Percentiles rank a stretch among this genome's conserved stretches.
phyloP scores from a whole-genome alignment of 2,113 vertebrate species.

The Myotis yumanensis region DNA sequence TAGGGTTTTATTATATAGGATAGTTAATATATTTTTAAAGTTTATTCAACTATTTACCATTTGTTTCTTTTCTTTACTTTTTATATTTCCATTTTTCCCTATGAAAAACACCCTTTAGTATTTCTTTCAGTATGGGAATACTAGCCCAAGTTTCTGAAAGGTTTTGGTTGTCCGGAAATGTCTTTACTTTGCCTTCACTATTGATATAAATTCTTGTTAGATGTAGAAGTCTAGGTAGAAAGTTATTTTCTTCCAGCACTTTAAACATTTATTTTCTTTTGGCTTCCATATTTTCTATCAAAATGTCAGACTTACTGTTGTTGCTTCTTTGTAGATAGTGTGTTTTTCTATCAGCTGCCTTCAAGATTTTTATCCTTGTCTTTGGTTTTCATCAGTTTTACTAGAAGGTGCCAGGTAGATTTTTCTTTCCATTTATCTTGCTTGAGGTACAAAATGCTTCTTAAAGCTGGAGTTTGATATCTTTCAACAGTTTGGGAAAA shows the following conservation, averaged over 20 bases:
- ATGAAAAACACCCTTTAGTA: neutral
- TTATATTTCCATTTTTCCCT: neutral
- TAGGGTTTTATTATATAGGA: no score
- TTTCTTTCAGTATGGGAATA: neutral
- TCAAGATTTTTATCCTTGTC: neutral
- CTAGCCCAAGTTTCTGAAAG: neutral
- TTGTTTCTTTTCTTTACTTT: neutral
- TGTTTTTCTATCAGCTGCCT: neutral
- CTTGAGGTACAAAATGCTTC: neutral
- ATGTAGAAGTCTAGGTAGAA: neutral
- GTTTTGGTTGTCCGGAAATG: neutral
- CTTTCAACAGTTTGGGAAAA: conserved; percentile 9
- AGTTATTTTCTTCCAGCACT: neutral
- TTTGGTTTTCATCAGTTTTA: neutral
- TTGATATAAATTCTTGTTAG: neutral
- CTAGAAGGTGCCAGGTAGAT: neutral
- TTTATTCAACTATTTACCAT: neutral
- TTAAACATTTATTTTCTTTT: neutral
- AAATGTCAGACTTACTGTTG: neutral
- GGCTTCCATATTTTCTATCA: neutral
- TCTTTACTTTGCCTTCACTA: neutral
- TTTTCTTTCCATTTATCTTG: neutral
- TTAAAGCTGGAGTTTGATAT: neutral
- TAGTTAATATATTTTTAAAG: neutral
- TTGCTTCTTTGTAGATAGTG: neutral